Base-by-base conservation (phyloP, 2,888 invertebrate genomes). In the Nudaria mundana region DNA sequence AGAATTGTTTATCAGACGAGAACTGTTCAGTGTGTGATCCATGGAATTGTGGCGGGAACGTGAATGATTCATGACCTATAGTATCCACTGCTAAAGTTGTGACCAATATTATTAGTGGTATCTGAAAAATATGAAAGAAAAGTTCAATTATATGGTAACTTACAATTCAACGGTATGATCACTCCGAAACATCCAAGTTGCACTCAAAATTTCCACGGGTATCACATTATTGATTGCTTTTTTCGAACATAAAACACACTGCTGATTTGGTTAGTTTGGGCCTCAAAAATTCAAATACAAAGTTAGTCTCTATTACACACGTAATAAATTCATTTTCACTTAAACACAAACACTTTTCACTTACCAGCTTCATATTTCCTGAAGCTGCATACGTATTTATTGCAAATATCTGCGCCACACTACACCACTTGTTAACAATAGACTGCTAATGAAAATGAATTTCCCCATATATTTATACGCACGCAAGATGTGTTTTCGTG, bases 381-480 rank as follows among this genome's bases (percentile, higher is more conserved):
- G 76, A 83, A 84, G 77, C 80, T 76, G 69, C 69, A 30, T 56
- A 52, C 55, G 63, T 67, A 55, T 67, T 55, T 58, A 57, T 52
- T 65, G 59, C 63, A 57, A 63, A 62, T 63, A 56, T 67, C 64
- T 70, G 81, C 86, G 84, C 82, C 80, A 85, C 84, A 72, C 75
- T 72, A 63, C 68, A 63, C 50, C 79, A 80, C 75, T 68, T 67
- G 67, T 75, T 66, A 74, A 81, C 81, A 80, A 78, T 71, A 69
- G 60, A 88, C 85, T 88, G 77, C 74, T 82, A 87, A 84, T 87
- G 87, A 88, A 87, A 88, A 73, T 81, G 84, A 87, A 88, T 87
- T 82, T 20, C 5, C 86, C 86, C 81, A 83, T 87, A 82, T 71
- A 87, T 87, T 87, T 88, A 88, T 88, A 88, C 63, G 73, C 86